Percentiles rank a stretch among this genome's conserved stretches.
Evolutionary conservation across 2,797 vertebrate species (phyloP).

Genomic region (Trichosurus vulpecula): DNA sequence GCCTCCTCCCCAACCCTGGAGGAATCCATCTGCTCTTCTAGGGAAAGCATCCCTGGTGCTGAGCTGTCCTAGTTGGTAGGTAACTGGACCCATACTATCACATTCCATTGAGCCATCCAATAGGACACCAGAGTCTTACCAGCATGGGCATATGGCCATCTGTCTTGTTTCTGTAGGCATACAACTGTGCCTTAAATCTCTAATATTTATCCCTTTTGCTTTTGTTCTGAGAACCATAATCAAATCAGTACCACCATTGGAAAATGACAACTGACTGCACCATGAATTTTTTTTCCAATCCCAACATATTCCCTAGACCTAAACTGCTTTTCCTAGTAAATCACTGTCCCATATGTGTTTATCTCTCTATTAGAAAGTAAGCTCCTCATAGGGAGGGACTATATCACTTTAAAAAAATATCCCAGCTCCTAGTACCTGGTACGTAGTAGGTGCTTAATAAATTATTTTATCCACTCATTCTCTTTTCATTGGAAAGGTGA

Average conservation of each 20-base stretch:
- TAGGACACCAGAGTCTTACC: background rate
- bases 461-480: too few relatives aligned
- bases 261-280: background rate
- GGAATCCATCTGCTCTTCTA: background rate
- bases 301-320: too few relatives aligned
- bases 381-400: too few relatives aligned
- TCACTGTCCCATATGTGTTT: too few relatives aligned
- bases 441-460: too few relatives aligned
- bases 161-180: background rate
- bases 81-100: background rate
- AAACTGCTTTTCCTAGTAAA: too few relatives aligned
- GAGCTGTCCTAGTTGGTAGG: background rate
- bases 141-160: background rate
- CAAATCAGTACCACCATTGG: background rate
- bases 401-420: too few relatives aligned
- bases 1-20: background rate
- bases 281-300: background rate
- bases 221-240: background rate
- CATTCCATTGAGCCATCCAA: background rate
- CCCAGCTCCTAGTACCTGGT: conserved; percentile 14
- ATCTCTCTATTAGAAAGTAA: too few relatives aligned
- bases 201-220: background rate
- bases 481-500: too few relatives aligned
- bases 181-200: background rate
- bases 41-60: background rate